Base-by-base conservation (phyloP, 2,797 vertebrate genomes). In the Forpus xanthops region DNA sequence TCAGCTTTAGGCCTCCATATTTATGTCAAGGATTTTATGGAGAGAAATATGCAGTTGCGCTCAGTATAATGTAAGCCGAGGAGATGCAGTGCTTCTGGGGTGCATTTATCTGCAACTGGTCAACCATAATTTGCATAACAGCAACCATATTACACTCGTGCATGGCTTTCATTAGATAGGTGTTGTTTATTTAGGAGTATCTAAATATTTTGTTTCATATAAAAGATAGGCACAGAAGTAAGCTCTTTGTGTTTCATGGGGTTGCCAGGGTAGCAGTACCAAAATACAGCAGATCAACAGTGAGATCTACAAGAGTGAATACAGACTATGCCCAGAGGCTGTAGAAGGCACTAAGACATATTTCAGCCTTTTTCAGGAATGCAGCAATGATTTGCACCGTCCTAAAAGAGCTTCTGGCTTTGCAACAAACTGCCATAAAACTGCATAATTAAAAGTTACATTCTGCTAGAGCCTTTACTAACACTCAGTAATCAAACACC, bases 361-460 rank as follows among this genome's bases (percentile, higher is more conserved):
- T 90, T 97, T 93, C 79, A 95, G 83, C 72, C 77, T 96, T 94
- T 96, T 90, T 94, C 86, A 80, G 89, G 82, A 95, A 41, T 37
- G 92, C 96, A 75, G 58, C 76, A 94, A 89, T 96, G 91, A 93
- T 95, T 97, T 92, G 81, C 89, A 86, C 2, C 5, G 50, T 80
- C 73, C 85, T 93, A 76, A 90, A 95, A 87, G 35, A 92, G 71
- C 81, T 93, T 72, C 83, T 96, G 82, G 58, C 70, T 97, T 96
- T 55, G 8, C 85, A 94, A 71, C 87, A 90, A 96, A 85, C 67
- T 90, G 56, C 90, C 93, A 75, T 89, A 91, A 95, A 97, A 68
- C n/a, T n/a, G 71, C 93, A 58, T 96, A 94, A 95, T 95, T 96
- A 96, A 96, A 96, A 95, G 95, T 94, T 96, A 80, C 75, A 65